Evolutionary conservation across 2,113 vertebrate genomes (phyloP).

Genomic region (Etheostoma cragini): DNA sequence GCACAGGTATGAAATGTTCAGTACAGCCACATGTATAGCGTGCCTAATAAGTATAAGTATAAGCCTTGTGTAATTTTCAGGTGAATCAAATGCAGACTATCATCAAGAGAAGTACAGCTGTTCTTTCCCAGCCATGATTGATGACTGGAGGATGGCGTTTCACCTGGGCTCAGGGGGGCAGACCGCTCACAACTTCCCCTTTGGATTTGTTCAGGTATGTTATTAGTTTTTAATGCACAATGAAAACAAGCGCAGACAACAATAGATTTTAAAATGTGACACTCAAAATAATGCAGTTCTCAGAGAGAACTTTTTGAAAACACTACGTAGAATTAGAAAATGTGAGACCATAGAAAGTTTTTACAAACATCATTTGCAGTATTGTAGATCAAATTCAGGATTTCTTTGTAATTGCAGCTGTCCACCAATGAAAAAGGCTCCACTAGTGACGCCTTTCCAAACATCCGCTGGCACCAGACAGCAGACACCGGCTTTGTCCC

Average conservation of each 20-base stretch:
- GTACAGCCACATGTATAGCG: too few species aligned
- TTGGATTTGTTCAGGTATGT: constrained; percentile 94
- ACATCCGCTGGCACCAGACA: constrained; percentile 95
- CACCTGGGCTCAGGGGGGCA: constrained; percentile 85
- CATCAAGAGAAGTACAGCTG: constrained; percentile 89
- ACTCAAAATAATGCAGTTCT: neutral
- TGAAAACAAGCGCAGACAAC: neutral
- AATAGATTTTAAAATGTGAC: neutral
- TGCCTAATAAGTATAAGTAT: neutral
- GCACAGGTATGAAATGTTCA: neutral
- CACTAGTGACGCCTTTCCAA: constrained; percentile 74
- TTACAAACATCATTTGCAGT: neutral
- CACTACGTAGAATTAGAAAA: too few species aligned
- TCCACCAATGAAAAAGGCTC: constrained; percentile 70
- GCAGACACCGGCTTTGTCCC: constrained; percentile 88
- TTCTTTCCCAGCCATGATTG: constrained; percentile 90
- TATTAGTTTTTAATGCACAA: neutral
- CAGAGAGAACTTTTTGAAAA: neutral
- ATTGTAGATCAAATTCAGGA: neutral
- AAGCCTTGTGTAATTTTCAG: constrained; percentile 69
- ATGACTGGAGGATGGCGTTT: constrained; percentile 90
- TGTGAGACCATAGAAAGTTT: neutral
- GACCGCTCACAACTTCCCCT: constrained; percentile 86
- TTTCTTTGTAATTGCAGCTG: constrained; percentile 78
- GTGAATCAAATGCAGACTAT: constrained; percentile 85